Conservation (phyloP, 2,113 vertebrate genomes). For the Emydocephalus ijimae region DNA sequence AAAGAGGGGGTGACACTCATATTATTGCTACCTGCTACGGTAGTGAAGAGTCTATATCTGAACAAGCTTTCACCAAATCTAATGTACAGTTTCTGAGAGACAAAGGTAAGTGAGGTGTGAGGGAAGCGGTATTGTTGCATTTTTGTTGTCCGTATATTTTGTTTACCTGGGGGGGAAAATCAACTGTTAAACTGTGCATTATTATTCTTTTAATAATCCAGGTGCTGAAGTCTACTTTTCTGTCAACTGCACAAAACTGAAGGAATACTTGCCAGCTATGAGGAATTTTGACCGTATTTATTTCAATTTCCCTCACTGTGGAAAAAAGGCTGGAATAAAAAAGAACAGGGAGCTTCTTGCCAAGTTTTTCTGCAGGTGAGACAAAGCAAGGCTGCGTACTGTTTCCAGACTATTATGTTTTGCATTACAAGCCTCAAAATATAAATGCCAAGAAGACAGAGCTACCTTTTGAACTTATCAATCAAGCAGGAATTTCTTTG, state of each 20-base stretch:
- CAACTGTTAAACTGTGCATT: neutral
- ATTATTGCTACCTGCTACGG: conserved; percentile 84
- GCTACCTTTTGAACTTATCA: neutral
- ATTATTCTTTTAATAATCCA: conserved; percentile 46
- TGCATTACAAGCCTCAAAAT: neutral
- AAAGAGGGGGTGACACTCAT: neutral
- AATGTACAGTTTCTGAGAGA: conserved; percentile 76
- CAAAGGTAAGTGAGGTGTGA: conserved; percentile 64
- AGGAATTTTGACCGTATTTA: conserved; percentile 78
- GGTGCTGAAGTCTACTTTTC: conserved; percentile 80
- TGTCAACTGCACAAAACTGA: conserved; percentile 85
- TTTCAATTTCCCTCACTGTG: conserved; percentile 96
- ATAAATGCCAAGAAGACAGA: neutral
- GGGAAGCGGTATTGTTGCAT: neutral
- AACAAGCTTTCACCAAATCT: conserved; percentile 56
- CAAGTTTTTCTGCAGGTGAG: conserved; percentile 86
- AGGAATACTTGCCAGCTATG: conserved; percentile 59
- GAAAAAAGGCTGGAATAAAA: conserved; percentile 91
- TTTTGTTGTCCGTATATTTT: neutral
- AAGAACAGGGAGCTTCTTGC: conserved; percentile 88
- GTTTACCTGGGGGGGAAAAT: neutral
- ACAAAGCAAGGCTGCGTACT: neutral
- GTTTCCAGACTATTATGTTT: too few species aligned
- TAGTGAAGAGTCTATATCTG: conserved; percentile 57
- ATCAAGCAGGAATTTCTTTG: neutral